Percentiles rank a stretch among this genome's conserved stretches.
These are phyloP conservation scores for Drosophila bocki DNA, from an alignment of 1,140 invertebrate species.

Conservation along the genomic window DNA sequence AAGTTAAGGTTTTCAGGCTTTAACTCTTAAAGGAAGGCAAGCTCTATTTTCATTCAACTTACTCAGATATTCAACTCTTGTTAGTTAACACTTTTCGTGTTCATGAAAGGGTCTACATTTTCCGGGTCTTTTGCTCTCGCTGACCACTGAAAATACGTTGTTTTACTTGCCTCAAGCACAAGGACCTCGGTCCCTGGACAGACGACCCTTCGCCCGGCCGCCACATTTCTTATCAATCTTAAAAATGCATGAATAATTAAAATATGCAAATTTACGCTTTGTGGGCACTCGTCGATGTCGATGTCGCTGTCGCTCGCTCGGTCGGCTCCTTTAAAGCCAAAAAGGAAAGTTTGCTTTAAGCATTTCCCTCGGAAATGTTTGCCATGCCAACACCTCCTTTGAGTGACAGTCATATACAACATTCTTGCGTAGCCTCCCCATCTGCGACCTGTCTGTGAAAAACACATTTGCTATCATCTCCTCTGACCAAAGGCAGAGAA, in stretches of 20 bases:
- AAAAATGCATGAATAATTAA: slow-evolving; percentile 84
- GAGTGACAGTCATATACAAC: slow-evolving; percentile 23
- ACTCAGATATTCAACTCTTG: slow-evolving; percentile 30
- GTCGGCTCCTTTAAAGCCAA: slow-evolving; percentile 51
- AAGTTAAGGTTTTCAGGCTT: background rate
- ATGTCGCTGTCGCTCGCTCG: slow-evolving; percentile 12
- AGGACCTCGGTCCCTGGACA: slow-evolving; percentile 23
- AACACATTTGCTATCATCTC: slow-evolving; percentile 73
- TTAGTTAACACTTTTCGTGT: slow-evolving; percentile 21
- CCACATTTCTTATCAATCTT: slow-evolving; percentile 78
- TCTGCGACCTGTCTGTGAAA: slow-evolving; percentile 33
- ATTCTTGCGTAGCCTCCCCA: slow-evolving; percentile 12
- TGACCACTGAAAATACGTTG: slow-evolving; percentile 30
- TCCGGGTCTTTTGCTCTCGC: slow-evolving; percentile 18
- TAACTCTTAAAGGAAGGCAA: background rate
- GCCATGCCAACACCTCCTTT: slow-evolving; percentile 51
- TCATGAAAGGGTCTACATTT: slow-evolving; percentile 4
- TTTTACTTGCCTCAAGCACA: slow-evolving; percentile 32
- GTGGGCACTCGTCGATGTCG: slow-evolving; percentile 53
- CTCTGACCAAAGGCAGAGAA: slow-evolving; percentile 41
- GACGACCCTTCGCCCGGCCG: slow-evolving; percentile 16
- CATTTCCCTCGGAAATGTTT: slow-evolving; percentile 56
- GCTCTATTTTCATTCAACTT: slow-evolving; percentile 8
- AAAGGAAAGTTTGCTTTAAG: slow-evolving; percentile 42
- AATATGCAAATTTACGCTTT: slow-evolving; percentile 78